Evolutionary conservation across 2,113 vertebrate species (phyloP).

Genomic region (Neodon shergylaensis): DNA sequence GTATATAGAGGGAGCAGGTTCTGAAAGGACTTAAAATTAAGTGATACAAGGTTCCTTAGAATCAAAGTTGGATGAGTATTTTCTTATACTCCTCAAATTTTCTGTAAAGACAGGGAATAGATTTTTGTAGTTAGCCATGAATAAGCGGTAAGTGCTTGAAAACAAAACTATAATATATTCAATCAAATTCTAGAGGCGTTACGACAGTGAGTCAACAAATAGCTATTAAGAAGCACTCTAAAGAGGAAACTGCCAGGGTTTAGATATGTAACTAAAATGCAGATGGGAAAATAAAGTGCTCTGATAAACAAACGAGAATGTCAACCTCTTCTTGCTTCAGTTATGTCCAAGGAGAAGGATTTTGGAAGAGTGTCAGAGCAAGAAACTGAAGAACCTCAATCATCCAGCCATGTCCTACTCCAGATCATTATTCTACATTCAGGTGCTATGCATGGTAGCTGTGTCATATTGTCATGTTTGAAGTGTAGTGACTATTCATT

Average conservation of each 20-base stretch:
- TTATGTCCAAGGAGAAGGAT: slow-evolving; percentile 40
- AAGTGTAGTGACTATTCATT: slow-evolving; percentile 33
- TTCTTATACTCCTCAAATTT: slow-evolving; percentile 28
- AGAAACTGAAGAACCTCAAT: slow-evolving; percentile 32
- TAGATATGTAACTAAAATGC: neutral
- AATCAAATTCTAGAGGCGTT: neutral
- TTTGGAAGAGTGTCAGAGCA: slow-evolving; percentile 33
- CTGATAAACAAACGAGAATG: neutral
- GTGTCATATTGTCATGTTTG: slow-evolving; percentile 46
- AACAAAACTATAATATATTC: neutral
- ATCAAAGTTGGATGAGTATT: neutral
- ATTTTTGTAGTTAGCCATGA: neutral
- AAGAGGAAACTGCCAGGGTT: slow-evolving; percentile 28
- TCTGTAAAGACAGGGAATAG: neutral
- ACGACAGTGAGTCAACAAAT: neutral
- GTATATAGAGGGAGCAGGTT: neutral
- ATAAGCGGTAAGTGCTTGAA: neutral
- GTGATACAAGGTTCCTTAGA: neutral
- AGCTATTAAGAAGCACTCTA: neutral
- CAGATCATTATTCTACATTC: slow-evolving; percentile 42
- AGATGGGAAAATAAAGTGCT: slow-evolving; percentile 1
- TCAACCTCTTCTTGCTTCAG: neutral
- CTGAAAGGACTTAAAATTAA: slow-evolving; percentile 35
- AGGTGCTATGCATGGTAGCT: slow-evolving; percentile 39
- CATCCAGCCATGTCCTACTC: slow-evolving; percentile 23